A percentile compares a stretch with the other conserved stretches of the same genome.
Evolutionary conservation across 2,113 vertebrate genomes (phyloP).

Genomic region (Siniperca chuatsi): DNA sequence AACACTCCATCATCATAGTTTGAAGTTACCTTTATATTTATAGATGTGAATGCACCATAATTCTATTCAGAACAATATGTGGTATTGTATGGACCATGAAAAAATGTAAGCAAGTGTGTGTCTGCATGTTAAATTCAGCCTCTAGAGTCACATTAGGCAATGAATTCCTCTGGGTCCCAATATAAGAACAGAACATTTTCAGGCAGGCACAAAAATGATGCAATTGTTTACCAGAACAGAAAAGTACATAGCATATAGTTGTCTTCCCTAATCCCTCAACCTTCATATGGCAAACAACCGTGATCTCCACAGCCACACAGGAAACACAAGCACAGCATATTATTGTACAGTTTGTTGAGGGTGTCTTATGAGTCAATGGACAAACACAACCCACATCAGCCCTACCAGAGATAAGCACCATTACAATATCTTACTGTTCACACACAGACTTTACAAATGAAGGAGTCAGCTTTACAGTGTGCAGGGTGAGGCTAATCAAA

Average conservation of each 20-base stretch:
- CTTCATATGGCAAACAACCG: not conserved
- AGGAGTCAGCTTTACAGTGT: slow-evolving; percentile 9
- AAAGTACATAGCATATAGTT: not conserved
- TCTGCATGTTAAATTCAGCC: slow-evolving; percentile 16
- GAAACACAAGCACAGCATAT: not conserved
- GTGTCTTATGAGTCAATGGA: slow-evolving; percentile 24
- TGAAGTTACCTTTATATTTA: not conserved
- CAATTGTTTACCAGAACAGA: slow-evolving; percentile 24
- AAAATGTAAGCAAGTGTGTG: not conserved
- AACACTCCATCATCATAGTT: not conserved
- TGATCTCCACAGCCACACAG: not conserved
- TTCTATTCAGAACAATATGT: not conserved
- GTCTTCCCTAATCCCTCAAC: slow-evolving; percentile 4
- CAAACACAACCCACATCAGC: slow-evolving; percentile 18
- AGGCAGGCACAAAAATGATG: slow-evolving; percentile 27
- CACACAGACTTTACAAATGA: slow-evolving; percentile 29
- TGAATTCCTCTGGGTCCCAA: slow-evolving; percentile 45
- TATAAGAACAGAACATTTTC: slow-evolving; percentile 31
- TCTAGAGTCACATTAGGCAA: slow-evolving; percentile 45
- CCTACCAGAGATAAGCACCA: slow-evolving; percentile 23
- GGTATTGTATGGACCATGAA: not conserved
- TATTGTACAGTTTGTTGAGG: slow-evolving; percentile 14
- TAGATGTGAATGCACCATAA: not conserved
- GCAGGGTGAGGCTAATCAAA: slow-evolving; percentile 32
- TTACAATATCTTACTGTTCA: slow-evolving; percentile 32